These are phyloP conservation scores for Sarcophaga carnaria DNA, from an alignment of 2,888 invertebrate species.

Conservation along the genomic window DNA sequence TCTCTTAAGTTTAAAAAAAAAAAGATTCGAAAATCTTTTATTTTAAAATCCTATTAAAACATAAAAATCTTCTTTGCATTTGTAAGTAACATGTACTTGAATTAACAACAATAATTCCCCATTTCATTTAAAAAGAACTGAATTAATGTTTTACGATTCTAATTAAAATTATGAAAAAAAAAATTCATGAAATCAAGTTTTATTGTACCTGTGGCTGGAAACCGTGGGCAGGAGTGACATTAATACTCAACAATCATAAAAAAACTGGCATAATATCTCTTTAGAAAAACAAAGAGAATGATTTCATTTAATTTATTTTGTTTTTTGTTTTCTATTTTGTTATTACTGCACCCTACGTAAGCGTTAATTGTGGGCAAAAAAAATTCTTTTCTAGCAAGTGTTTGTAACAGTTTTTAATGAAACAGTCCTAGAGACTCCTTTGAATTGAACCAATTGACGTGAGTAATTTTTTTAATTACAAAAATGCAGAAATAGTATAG, in stretches of 20 bases:
- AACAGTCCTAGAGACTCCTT: too few relatives aligned
- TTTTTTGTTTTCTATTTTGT: too few relatives aligned
- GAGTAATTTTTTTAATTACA: too few relatives aligned
- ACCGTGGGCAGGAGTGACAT: slow-evolving; percentile 14
- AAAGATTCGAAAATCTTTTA: not conserved
- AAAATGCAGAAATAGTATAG: too few relatives aligned
- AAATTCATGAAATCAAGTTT: slow-evolving; percentile 36
- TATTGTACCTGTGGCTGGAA: slow-evolving; percentile 21
- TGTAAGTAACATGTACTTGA: slow-evolving; percentile 38
- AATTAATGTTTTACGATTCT: slow-evolving; percentile 39
- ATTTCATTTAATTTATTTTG: slow-evolving; percentile 61
- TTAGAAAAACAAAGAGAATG: slow-evolving; percentile 49
- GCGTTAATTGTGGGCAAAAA: too few relatives aligned
- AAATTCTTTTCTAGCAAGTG: too few relatives aligned
- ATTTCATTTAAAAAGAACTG: not conserved
- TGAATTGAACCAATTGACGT: too few relatives aligned
- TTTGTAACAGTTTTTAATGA: too few relatives aligned
- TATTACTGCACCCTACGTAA: too few relatives aligned
- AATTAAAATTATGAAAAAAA: slow-evolving; percentile 59
- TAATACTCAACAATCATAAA: not conserved
- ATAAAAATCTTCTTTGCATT: not conserved
- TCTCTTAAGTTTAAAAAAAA: too few relatives aligned
- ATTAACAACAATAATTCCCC: slow-evolving; percentile 9
- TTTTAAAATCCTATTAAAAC: not conserved
- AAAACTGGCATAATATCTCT: slow-evolving; percentile 56